Conservation (phyloP, 2,888 invertebrate species). For the Neoitamus cyanurus region DNA sequence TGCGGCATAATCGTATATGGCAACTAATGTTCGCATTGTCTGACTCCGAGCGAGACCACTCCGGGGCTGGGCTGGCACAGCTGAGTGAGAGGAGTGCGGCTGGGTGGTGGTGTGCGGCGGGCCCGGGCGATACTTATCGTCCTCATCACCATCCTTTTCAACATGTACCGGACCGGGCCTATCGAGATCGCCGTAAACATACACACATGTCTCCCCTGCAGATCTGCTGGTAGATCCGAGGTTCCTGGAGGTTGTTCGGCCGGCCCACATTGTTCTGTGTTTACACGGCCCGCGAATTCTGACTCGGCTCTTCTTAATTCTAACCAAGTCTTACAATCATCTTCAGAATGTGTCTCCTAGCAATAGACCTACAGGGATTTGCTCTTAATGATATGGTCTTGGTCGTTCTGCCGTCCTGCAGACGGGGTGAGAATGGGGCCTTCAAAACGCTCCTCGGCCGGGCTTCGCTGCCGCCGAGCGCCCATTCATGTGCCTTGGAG, state of each 20-base stretch:
- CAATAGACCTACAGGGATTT: conserved; percentile 44
- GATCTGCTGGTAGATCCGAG: conserved; percentile 36
- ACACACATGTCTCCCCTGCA: conserved; percentile 31
- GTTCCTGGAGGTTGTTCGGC: conserved; percentile 32
- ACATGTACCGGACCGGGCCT: conserved; percentile 29
- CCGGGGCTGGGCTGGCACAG: background rate
- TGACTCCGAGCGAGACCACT: conserved; percentile 35
- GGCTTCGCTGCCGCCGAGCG: background rate
- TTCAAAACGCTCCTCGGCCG: conserved; percentile 2
- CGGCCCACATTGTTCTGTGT: conserved; percentile 46
- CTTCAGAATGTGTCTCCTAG: conserved; percentile 42
- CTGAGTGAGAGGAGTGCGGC: background rate
- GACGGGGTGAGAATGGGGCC: conserved; percentile 9
- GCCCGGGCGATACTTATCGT: conserved; percentile 27
- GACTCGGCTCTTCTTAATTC: conserved; percentile 40
- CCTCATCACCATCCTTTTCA: conserved; percentile 44
- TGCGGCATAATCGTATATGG: conserved; percentile 48
- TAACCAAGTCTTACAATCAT: conserved; percentile 40
- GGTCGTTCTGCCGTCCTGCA: conserved; percentile 18
- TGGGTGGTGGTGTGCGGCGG: conserved; percentile 1
- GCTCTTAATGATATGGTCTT: conserved; percentile 44
- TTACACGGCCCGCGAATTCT: conserved; percentile 17
- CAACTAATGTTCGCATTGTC: conserved; percentile 49
- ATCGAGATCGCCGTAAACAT: conserved; percentile 47
- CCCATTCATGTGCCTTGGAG: conserved; percentile 23